Base-by-base conservation (phyloP, 2,113 vertebrate genomes). In the Amia ocellicauda region DNA sequence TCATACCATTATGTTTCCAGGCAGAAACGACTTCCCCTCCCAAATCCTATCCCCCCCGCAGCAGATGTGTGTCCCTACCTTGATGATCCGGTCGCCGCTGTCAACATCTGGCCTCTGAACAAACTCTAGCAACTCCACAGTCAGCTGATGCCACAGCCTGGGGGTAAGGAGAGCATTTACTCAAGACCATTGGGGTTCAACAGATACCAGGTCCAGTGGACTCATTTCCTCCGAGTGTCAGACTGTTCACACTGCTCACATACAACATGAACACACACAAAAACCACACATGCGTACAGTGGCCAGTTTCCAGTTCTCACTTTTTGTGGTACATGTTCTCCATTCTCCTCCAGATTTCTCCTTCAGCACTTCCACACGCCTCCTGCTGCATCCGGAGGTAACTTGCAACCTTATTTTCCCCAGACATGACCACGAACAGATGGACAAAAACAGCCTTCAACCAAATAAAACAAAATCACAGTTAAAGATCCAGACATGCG, bases 71-170 rank as follows among this genome's bases (percentile, higher is more conserved):
- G 9, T 47, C 14, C 43, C 9, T 47, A 55, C 62, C 62, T 63
- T 63, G 22, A 63, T 17, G 31, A 63, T 43, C 51, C 62, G 5
- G 40, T 55, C 36, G 14, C 40, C 51, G 19, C 36, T 24, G 40
- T 16, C 24, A 10, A 63, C 4, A 3, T 50, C 51, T 23, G 51
- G 51, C 16, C 51, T 28, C 36, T 63, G 61, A 40, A 63, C 14
- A 20, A 53, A 62, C n/a, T 52, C 49, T 29, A 54, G 51, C 36
- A 63, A 11, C n/a, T 55, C 51, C 36, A 55, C 31, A 19, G 62
- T 63, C 16, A 63, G 62, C 62, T 55, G 51, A 63, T 63, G 62
- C 51, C 62, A 63, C 11, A 55, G 31, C 51, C 62, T 55, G 36
- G 23, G 20, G 19, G 24, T 16, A 8, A 13, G 1, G 5, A 9